phyloP scores from a whole-genome alignment of 2,797 vertebrate genomes.

The Pangasius djambal region DNA sequence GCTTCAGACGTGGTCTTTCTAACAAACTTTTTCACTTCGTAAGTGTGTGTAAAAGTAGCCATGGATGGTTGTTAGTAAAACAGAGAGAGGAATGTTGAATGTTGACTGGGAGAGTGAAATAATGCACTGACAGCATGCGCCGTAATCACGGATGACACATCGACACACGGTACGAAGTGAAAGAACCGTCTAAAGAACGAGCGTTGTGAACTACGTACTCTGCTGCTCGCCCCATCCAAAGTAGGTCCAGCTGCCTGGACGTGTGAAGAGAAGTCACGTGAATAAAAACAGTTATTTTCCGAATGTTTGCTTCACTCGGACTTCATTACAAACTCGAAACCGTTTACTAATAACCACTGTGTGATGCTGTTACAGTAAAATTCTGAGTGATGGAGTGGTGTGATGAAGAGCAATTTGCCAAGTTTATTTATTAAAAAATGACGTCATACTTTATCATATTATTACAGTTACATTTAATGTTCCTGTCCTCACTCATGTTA shows the following conservation, averaged over 20 bases:
- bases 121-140: slow-evolving; percentile 49
- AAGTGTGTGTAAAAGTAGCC: too few relatives aligned
- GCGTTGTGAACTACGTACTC: slow-evolving; percentile 84
- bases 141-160: slow-evolving; percentile 35
- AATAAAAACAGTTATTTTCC: slow-evolving; percentile 63
- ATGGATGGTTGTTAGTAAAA: neutral
- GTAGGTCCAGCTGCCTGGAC: slow-evolving; percentile 90
- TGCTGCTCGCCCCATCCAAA: slow-evolving; percentile 95
- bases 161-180: slow-evolving; percentile 42
- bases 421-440: neutral
- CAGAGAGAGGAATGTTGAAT: neutral
- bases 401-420: neutral
- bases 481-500: neutral
- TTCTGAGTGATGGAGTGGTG: neutral
- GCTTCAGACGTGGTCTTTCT: neutral
- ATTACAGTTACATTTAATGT: neutral
- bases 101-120: neutral
- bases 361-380: neutral
- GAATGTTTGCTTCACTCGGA: neutral
- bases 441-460: neutral
- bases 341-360: neutral
- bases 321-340: neutral
- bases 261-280: slow-evolving; percentile 67
- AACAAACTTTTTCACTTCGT: neutral
- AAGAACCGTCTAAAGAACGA: neutral